These are phyloP conservation scores for Zaprionus ornatus DNA, from an alignment of 1,140 invertebrate genomes.

Conservation along the genomic window DNA sequence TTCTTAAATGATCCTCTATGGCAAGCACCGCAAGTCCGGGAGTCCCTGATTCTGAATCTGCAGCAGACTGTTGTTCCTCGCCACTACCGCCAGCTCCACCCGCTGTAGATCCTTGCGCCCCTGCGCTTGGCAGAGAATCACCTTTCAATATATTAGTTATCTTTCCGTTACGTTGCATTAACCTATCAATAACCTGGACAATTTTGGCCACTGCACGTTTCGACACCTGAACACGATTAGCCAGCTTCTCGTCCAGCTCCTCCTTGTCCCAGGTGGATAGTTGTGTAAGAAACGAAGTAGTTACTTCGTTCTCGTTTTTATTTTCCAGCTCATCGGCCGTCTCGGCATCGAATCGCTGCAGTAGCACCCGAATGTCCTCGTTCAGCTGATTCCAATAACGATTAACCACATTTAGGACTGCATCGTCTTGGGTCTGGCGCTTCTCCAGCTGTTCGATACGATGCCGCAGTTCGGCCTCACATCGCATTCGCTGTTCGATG, in stretches of 20 bases:
- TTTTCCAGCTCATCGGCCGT: conserved; percentile 98
- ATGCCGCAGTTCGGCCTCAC: conserved; percentile 94
- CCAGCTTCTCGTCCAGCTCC: conserved; percentile 97
- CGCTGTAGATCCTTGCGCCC: conserved; percentile 41
- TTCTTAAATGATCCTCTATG: conserved; percentile 92
- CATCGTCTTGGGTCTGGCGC: conserved; percentile 98
- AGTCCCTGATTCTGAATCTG: conserved; percentile 22
- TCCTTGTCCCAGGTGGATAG: conserved; percentile 99
- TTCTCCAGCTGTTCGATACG: conserved; percentile 98
- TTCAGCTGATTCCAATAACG: conserved; percentile 99
- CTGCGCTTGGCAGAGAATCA: conserved; percentile 84
- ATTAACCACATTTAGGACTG: conserved; percentile 98
- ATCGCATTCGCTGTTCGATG: conserved; percentile 94
- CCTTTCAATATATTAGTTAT: conserved; percentile 94
- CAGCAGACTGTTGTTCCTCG: conserved; percentile 42
- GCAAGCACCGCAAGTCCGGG: conserved; percentile 35
- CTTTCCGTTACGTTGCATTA: conserved; percentile 97
- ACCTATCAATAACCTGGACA: conserved; percentile 96
- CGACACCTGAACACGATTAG: conserved; percentile 96
- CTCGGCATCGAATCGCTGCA: conserved; percentile 98
- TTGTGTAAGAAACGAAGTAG: conserved; percentile 97
- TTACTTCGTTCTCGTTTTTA: conserved; percentile 98
- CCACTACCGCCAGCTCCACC: conserved; percentile 32
- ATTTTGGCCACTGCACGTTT: conserved; percentile 97
- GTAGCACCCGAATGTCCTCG: conserved; percentile 96